Evolutionary conservation across 2,797 vertebrate species (phyloP).

Genomic region (Etheostoma perlongum): DNA sequence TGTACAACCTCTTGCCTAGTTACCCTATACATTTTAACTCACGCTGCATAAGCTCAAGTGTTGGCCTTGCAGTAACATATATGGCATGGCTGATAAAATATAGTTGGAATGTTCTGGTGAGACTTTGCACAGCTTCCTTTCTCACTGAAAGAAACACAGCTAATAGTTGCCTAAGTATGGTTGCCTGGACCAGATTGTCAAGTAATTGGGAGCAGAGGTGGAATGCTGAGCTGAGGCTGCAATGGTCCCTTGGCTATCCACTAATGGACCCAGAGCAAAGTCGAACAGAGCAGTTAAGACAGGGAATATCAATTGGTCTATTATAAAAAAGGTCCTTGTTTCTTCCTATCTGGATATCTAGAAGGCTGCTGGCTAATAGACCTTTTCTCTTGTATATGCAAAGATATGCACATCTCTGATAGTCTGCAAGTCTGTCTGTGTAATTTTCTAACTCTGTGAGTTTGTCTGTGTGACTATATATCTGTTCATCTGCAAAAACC

Average conservation of each 20-base stretch:
- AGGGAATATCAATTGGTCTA: constrained; percentile 44
- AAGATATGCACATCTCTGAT: constrained; percentile 21
- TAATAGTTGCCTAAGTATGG: constrained; percentile 72
- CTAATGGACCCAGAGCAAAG: constrained; percentile 64
- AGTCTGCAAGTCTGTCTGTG: constrained; percentile 21
- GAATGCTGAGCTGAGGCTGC: constrained; percentile 62
- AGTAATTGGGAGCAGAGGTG: constrained; percentile 81
- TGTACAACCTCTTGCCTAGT: constrained; percentile 67
- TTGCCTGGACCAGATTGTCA: constrained; percentile 70
- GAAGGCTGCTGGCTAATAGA: constrained; percentile 38
- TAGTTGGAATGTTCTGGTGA: constrained; percentile 53
- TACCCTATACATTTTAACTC: constrained; percentile 60
- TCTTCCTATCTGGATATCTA: constrained; percentile 41
- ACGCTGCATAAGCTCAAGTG: constrained; percentile 66
- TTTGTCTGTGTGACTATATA: constrained; percentile 16
- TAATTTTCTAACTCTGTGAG: constrained; percentile 24
- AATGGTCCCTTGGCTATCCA: constrained; percentile 59
- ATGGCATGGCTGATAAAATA: constrained; percentile 62
- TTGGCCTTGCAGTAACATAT: constrained; percentile 57
- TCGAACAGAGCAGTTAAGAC: constrained; percentile 44
- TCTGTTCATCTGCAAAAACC: constrained; percentile 52
- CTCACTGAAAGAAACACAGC: constrained; percentile 60
- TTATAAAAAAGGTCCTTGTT: constrained; percentile 30
- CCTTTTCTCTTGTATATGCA: constrained; percentile 29
- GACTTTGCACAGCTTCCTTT: constrained; percentile 63